Evolutionary conservation across 2,888 invertebrate species (phyloP).

Genomic region (Himalopsyche japonica): DNA sequence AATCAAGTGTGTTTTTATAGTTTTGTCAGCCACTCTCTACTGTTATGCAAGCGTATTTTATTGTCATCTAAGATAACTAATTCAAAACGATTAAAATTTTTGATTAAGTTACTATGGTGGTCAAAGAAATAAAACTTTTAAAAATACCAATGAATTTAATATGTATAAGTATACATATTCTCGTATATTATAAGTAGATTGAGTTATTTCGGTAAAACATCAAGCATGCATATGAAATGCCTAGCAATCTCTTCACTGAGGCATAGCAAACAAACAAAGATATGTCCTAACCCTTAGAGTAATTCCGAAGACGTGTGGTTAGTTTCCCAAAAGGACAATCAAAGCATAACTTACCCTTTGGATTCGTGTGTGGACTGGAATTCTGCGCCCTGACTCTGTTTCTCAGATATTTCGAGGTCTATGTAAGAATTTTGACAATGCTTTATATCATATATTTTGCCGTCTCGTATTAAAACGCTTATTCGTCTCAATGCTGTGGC

Average conservation of each 20-base stretch:
- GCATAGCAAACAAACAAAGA: background rate
- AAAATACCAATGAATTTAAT: too few relatives aligned
- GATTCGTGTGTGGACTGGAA: slow-evolving; percentile 21
- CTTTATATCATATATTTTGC: slow-evolving; percentile 16
- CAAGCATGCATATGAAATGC: background rate
- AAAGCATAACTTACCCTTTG: slow-evolving; percentile 39
- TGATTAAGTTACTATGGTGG: too few relatives aligned
- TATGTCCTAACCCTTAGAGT: background rate
- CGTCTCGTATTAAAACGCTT: background rate
- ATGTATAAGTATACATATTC: too few relatives aligned
- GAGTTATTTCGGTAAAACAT: background rate
- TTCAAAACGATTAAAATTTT: too few relatives aligned
- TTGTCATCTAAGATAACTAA: too few relatives aligned
- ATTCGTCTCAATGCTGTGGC: background rate
- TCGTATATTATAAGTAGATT: background rate
- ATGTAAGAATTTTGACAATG: slow-evolving; percentile 33
- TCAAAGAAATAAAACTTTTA: too few relatives aligned
- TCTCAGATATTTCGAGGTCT: slow-evolving; percentile 31
- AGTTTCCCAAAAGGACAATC: slow-evolving; percentile 32
- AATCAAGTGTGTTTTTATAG: too few relatives aligned
- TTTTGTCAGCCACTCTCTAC: too few relatives aligned
- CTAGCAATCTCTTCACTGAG: background rate
- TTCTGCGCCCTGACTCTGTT: slow-evolving; percentile 11
- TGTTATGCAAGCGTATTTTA: too few relatives aligned
- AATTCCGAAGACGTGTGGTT: slow-evolving; percentile 34